Evolutionary conservation across 2,113 vertebrate genomes (phyloP), one percentile per base, ranked within the genome.

Genomic region (Hemiprocne comata): DNA sequence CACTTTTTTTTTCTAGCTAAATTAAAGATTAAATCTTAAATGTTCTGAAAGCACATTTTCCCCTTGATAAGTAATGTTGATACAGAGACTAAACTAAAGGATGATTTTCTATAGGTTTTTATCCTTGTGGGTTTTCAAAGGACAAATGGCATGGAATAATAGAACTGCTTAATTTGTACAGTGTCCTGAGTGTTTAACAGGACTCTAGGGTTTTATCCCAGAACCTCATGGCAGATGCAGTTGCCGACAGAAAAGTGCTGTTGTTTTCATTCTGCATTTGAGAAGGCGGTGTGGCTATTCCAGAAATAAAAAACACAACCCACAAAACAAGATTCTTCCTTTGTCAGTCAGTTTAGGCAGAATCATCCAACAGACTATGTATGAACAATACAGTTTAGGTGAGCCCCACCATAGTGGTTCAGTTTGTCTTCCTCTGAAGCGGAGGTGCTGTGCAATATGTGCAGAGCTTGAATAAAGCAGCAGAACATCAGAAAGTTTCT

Each of bases 11-110:
- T 91, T 58, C 46, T 93, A 81, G 25, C 36, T 58, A 70, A 87
- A 90, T 50, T 65, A 5, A 76, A 87, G 79, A 95, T 61, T 95
- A 65, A 86, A 92, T 89, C 42, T 70, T 53, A 54, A 51, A 44
- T 74, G 6, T 91, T 91, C 67, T 71, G 33, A 46, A 88, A 83
- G 51, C 23, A 57, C 2, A 2, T 74, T 77, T 9, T 83, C 87
- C 25, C 10, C 42, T 44, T 26, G 34, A 1, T 90, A 70, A 80
- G 16, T 84, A 86, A 42, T 31, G 24, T 29, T 90, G 55, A 40
- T 67, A 58, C 14, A 48, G 48, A 91, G 33, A 20, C 72, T 73
- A 50, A 78, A 77, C 34, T 65, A 61, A 74, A 40, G 48, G 1
- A 0, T 80, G 9, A 33, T 55, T 71, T 34, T 76, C 66, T 70